These are phyloP conservation scores for Copidosoma floridanum DNA, from an alignment of 1,140 invertebrate genomes.

Conservation along the genomic window DNA sequence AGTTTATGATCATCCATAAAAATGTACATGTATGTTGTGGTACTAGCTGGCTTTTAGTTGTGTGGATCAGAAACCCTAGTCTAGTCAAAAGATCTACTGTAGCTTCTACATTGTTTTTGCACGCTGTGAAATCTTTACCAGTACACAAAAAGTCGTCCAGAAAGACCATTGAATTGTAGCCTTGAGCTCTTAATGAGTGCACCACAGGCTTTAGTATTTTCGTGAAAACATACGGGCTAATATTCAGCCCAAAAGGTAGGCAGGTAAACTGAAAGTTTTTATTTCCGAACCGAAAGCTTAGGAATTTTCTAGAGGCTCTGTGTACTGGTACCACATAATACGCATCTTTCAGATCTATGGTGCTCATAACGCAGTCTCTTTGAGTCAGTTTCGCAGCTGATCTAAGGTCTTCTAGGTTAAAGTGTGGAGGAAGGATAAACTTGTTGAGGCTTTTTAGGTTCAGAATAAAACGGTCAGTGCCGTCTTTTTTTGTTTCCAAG, in stretches of 20 bases:
- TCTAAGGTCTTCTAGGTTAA: slow-evolving; percentile 26
- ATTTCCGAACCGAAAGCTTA: slow-evolving; percentile 17
- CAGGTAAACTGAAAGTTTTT: slow-evolving; percentile 19
- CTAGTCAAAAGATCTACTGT: not conserved
- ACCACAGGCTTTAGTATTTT: slow-evolving; percentile 23
- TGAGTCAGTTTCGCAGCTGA: slow-evolving; percentile 17
- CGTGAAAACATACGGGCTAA: slow-evolving; percentile 17
- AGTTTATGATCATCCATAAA: not conserved
- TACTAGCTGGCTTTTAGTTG: not conserved
- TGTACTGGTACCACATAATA: slow-evolving; percentile 10
- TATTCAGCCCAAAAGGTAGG: slow-evolving; percentile 15
- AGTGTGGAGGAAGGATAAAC: slow-evolving; percentile 19
- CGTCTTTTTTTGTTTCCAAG: slow-evolving; percentile 9
- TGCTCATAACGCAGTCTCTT: slow-evolving; percentile 9
- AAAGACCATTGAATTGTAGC: slow-evolving; percentile 12
- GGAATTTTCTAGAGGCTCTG: slow-evolving; percentile 2
- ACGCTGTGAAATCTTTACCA: not conserved
- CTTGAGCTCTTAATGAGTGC: not conserved
- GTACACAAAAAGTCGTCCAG: slow-evolving; percentile 21
- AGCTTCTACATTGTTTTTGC: not conserved
- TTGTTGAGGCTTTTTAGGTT: slow-evolving; percentile 22
- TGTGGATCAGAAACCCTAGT: not conserved
- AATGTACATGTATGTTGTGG: not conserved
- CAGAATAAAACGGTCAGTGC: slow-evolving; percentile 11
- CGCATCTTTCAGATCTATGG: slow-evolving; percentile 19